phyloP scores from a whole-genome alignment of 2,888 invertebrate genomes.

The Sinelater perroti region DNA sequence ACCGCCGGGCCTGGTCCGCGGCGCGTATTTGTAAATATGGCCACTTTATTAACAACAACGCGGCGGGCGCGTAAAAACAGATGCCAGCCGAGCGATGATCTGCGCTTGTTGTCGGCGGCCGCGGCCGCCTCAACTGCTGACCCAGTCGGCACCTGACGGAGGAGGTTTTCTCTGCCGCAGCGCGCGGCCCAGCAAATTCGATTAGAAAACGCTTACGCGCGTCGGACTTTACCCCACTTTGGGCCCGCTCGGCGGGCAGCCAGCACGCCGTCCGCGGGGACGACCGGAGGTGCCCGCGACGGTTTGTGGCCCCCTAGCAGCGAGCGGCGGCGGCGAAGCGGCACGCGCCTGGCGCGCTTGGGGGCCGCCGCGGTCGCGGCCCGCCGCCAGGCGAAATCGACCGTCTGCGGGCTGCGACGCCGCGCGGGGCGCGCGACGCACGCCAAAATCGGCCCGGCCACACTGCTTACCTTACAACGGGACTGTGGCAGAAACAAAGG shows the following conservation, averaged over 20 bases:
- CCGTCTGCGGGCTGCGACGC: neutral
- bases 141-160: slow-evolving; percentile 27
- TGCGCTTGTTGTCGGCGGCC: neutral
- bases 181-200: slow-evolving; percentile 5
- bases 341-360: too few relatives aligned
- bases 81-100: neutral
- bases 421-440: neutral
- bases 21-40: slow-evolving; percentile 7
- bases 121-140: slow-evolving; percentile 20
- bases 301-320: too few relatives aligned
- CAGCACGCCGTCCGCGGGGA: neutral
- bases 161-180: slow-evolving; percentile 25
- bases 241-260: neutral
- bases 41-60: neutral
- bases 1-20: neutral
- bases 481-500: slow-evolving; percentile 61
- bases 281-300: too few relatives aligned
- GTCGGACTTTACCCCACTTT: slow-evolving; percentile 19
- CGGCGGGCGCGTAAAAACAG: neutral
- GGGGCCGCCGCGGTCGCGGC: too few relatives aligned
- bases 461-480: slow-evolving; percentile 58
- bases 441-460: slow-evolving; percentile 16
- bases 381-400: neutral
- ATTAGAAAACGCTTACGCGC: slow-evolving; percentile 9
- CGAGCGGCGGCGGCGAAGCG: too few relatives aligned